These are phyloP conservation scores for Pristis pectinata DNA, from an alignment of 2,797 vertebrate genomes.

Conservation along the genomic window DNA sequence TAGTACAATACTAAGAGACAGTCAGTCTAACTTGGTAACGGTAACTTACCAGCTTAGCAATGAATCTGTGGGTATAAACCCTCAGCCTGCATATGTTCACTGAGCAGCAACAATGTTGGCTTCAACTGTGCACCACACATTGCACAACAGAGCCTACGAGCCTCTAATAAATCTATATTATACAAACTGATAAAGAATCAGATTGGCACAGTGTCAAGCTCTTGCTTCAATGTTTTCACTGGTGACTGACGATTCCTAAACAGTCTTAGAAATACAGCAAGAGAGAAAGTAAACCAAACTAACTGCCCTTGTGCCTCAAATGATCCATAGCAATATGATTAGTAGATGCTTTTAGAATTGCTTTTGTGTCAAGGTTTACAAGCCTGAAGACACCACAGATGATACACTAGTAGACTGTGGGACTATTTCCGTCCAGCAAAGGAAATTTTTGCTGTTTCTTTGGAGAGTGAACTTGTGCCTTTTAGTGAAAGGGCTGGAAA, in stretches of 20 bases:
- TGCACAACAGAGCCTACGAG: neutral
- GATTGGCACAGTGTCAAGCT: slow-evolving; percentile 25
- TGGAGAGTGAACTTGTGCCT: neutral
- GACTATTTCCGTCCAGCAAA: neutral
- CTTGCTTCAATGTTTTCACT: neutral
- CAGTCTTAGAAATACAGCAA: neutral
- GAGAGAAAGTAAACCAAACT: neutral
- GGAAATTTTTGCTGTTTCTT: neutral
- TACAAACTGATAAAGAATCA: slow-evolving; percentile 23
- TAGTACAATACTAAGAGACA: neutral
- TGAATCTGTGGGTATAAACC: neutral
- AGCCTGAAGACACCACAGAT: neutral
- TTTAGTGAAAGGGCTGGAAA: neutral
- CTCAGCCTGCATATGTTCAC: neutral
- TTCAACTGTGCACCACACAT: neutral
- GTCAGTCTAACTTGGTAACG: neutral
- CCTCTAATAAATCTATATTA: neutral
- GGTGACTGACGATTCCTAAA: neutral
- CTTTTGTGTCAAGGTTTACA: neutral
- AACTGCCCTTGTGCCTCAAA: neutral
- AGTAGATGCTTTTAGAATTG: neutral
- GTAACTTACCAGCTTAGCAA: neutral
- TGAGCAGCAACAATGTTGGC: neutral
- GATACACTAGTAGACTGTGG: neutral
- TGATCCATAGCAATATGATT: neutral